Base-by-base conservation (phyloP, 2,888 invertebrate genomes). In the Melinaea menophilus region DNA sequence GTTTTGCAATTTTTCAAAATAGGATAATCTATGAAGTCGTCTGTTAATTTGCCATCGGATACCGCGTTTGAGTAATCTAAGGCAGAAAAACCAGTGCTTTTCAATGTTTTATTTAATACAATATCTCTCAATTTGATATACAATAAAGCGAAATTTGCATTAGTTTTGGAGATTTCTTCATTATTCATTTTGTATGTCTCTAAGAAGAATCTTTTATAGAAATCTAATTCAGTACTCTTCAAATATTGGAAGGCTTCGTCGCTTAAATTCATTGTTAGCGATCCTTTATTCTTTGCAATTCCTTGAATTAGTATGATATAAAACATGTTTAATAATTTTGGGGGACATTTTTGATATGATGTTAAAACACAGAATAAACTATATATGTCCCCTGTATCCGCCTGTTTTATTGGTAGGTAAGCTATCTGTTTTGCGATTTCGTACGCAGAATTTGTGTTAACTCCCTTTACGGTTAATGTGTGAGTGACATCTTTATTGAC, bases 401-500 rank as follows among this genome's bases (percentile, higher is more conserved):
- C 54, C 66, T 81, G 80, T 72, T 80, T 79, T 47, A 80, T 59
- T 31, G 89, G 75, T 5, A 90, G 74, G 59, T 86, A 87, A 3
- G 88, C 86, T 59, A 93, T 92, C 76, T 94, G 94, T 67, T 91
- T 92, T 3, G 92, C 81, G 37, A 91, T 76, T 75, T 92, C 92
- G 37, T 92, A 75, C 2, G 77, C 74, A 0, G 93, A 92, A 77
- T 92, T 86, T 3, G 82, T 81, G 61, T 90, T 87, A n/a, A 94
- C 75, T 51, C 91, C 88, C 69, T 79, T 84, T 0, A 90, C 81
- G 4, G 84, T 79, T 11, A 86, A 73, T 2, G 90, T 89, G 66
- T 88, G 88, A 56, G 69, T 73, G 2, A 77, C 69, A 46, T 76
- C 67, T 37, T 65, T 66, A 1, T 63, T 56, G 22, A 69, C 69